Percentiles rank a stretch among this genome's conserved stretches.
Evolutionary conservation across 2,888 invertebrate species (phyloP).

Genomic region (Cheilosia vulpina): DNA sequence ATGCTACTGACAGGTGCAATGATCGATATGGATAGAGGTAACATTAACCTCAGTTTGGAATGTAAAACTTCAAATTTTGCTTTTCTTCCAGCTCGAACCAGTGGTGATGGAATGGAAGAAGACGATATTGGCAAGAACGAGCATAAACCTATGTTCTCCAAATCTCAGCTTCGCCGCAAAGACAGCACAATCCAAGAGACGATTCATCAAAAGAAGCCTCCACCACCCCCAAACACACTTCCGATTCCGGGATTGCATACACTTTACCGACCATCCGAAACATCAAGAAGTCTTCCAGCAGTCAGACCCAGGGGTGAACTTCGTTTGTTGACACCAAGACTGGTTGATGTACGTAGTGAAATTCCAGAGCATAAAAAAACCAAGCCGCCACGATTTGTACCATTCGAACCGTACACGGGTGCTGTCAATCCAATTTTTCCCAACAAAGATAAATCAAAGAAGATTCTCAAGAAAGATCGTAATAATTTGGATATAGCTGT

Average conservation of each 20-base stretch:
- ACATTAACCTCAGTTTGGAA: background rate
- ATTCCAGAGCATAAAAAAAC: constrained; percentile 80
- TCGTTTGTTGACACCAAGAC: constrained; percentile 87
- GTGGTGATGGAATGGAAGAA: constrained; percentile 92
- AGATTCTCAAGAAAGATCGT: constrained; percentile 78
- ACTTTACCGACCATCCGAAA: constrained; percentile 79
- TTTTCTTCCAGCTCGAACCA: constrained; percentile 84
- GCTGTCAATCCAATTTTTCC: constrained; percentile 92
- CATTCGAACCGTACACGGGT: constrained; percentile 94
- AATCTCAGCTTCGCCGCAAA: constrained; percentile 77
- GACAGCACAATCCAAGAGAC: constrained; percentile 78
- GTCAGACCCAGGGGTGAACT: constrained; percentile 85
- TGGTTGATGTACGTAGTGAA: constrained; percentile 82
- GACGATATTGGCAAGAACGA: constrained; percentile 79
- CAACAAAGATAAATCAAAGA: constrained; percentile 80
- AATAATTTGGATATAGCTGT: constrained; percentile 88
- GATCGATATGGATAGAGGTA: constrained; percentile 54
- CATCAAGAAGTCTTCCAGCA: constrained; percentile 82
- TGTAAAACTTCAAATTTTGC: background rate
- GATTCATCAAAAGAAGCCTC: constrained; percentile 74
- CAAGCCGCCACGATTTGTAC: constrained; percentile 92
- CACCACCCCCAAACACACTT: constrained; percentile 62
- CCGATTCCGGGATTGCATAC: constrained; percentile 80
- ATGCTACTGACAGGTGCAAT: constrained; percentile 38
- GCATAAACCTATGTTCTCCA: constrained; percentile 78